Percentiles rank a stretch among this genome's conserved stretches.
phyloP scores from a whole-genome alignment of 2,797 vertebrate species.

The Limnodromus scolopaceus region DNA sequence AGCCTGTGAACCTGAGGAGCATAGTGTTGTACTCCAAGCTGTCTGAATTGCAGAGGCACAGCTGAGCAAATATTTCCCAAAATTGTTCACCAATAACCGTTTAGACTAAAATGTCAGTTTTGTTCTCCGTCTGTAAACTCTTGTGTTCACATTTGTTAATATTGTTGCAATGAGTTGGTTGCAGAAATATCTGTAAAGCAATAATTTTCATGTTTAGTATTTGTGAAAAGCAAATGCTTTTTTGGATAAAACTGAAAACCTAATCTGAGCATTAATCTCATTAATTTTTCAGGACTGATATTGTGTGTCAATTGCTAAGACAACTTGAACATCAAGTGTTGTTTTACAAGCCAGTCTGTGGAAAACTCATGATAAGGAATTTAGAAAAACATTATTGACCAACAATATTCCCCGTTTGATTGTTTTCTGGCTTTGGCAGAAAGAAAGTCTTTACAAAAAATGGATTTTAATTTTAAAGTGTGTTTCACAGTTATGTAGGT shows the following conservation, averaged over 20 bases:
- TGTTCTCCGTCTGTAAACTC: background rate
- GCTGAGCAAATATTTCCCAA: background rate
- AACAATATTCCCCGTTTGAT: background rate
- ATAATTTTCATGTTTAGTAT: background rate
- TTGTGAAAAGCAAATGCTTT: background rate
- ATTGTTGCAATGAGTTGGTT: background rate
- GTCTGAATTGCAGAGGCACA: background rate
- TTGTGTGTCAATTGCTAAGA: background rate
- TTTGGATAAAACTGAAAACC: background rate
- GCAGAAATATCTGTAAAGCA: background rate
- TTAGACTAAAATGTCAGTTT: background rate
- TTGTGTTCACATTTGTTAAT: background rate
- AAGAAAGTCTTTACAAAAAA: background rate
- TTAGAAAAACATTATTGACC: background rate
- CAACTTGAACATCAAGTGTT: background rate
- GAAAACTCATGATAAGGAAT: background rate
- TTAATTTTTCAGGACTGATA: background rate
- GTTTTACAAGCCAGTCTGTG: background rate
- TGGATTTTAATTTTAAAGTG: background rate
- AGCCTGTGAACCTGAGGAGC: background rate
- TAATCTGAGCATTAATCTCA: background rate
- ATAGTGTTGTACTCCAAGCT: background rate
- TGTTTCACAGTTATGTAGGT: background rate
- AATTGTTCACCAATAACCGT: background rate
- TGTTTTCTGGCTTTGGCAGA: background rate